Percentiles rank a stretch among this genome's conserved stretches.
These are phyloP conservation scores for Drosophila colorata DNA, from an alignment of 2,888 invertebrate genomes.

Conservation along the genomic window DNA sequence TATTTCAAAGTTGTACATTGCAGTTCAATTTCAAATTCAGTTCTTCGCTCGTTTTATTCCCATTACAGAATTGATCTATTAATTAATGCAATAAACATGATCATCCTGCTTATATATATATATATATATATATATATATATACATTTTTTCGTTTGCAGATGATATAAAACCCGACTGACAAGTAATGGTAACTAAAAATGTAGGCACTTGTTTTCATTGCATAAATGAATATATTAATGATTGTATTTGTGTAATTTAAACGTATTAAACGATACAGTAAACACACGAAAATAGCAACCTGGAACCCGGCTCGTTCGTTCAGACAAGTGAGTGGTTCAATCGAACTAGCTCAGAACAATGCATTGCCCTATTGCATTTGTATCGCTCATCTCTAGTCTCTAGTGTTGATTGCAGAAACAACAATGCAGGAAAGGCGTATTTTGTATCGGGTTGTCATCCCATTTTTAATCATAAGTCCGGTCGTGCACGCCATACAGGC, in stretches of 20 bases:
- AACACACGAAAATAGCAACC: not conserved
- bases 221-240: no score
- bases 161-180: no score
- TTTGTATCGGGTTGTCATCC: slow-evolving; percentile 51
- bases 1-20: no score
- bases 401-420: slow-evolving; percentile 22
- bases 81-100: no score
- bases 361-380: not conserved
- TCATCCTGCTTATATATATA: no score
- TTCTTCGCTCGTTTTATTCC: no score
- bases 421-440: slow-evolving; percentile 49
- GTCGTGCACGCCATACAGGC: slow-evolving; percentile 73
- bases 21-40: no score
- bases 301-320: not conserved
- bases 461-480: slow-evolving; percentile 44
- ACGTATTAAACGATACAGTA: not conserved
- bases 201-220: no score
- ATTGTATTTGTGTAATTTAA: not conserved
- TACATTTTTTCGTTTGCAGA: no score
- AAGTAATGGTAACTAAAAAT: no score
- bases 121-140: no score
- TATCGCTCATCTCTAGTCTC: slow-evolving; percentile 37
- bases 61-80: no score
- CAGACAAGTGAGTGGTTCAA: not conserved
- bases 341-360: not conserved